A percentile compares a stretch with the other conserved stretches of the same genome.
Conservation (phyloP, 2,797 vertebrate genomes). For the Champsocephalus gunnari region DNA sequence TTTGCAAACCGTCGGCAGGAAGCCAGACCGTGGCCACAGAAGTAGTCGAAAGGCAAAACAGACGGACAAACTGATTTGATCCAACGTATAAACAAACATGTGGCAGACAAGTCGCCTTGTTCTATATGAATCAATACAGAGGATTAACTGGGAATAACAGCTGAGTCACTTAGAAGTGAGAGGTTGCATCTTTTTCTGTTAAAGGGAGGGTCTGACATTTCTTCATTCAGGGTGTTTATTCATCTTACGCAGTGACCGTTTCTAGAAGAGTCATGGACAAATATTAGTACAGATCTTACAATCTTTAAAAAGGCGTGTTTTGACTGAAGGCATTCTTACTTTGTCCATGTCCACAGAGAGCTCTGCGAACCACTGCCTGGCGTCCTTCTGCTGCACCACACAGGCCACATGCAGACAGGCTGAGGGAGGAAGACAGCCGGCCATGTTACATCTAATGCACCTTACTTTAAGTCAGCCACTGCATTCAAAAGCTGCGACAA, state of each 20-base stretch:
- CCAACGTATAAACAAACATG: neutral
- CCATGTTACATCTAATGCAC: constrained; percentile 29
- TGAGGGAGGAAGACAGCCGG: constrained; percentile 60
- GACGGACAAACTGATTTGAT: neutral
- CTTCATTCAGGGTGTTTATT: neutral
- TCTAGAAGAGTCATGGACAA: neutral
- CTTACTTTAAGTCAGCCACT: constrained; percentile 24
- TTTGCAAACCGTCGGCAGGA: neutral
- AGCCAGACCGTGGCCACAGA: neutral
- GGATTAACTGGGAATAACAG: neutral
- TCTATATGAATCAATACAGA: neutral
- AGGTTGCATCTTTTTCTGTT: neutral
- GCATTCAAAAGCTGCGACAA: constrained; percentile 25
- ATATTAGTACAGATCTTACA: neutral
- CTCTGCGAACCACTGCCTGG: constrained; percentile 98
- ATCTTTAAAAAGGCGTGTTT: neutral
- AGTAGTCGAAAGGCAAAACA: neutral
- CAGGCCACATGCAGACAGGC: constrained; percentile 98
- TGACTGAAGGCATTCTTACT: constrained; percentile 78
- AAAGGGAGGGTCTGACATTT: neutral
- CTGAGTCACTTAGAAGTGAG: neutral
- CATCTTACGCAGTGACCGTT: neutral
- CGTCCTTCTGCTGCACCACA: constrained; percentile 99
- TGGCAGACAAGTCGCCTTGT: neutral
- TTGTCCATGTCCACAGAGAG: constrained; percentile 99